phyloP scores from a whole-genome alignment of 2,888 invertebrate species.

The Stenoptilia bipunctidactyla region DNA sequence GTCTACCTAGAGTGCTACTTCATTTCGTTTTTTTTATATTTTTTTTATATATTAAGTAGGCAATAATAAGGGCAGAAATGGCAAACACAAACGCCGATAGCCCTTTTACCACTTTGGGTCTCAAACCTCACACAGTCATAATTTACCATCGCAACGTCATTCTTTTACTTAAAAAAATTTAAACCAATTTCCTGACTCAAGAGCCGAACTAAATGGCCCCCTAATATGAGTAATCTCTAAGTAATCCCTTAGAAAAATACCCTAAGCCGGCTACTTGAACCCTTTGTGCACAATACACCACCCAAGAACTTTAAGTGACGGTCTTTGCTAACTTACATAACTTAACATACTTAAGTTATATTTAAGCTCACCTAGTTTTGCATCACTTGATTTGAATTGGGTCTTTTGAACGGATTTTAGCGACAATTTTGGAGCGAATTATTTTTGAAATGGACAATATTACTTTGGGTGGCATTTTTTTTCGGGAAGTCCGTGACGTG shows the following conservation, averaged over 20 bases:
- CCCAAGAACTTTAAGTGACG: slow-evolving; percentile 34
- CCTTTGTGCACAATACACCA: slow-evolving; percentile 29
- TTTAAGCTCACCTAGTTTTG: slow-evolving; percentile 21
- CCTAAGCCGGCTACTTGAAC: slow-evolving; percentile 35
- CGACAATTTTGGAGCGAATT: slow-evolving; percentile 25
- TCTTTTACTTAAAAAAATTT: no score
- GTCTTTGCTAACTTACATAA: background rate
- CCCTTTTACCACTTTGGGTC: background rate
- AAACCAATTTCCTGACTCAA: no score
- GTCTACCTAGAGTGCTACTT: no score
- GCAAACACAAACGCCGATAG: no score
- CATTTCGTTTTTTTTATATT: no score
- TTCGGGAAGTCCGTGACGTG: no score
- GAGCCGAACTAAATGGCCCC: slow-evolving; percentile 21
- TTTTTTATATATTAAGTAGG: no score
- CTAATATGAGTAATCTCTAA: slow-evolving; percentile 41
- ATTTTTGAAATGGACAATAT: slow-evolving; percentile 14
- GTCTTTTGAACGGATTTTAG: slow-evolving; percentile 7
- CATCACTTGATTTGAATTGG: slow-evolving; percentile 20
- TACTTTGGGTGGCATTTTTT: slow-evolving; percentile 34
- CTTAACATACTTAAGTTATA: no score
- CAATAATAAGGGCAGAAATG: no score
- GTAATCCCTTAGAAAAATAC: slow-evolving; percentile 62
- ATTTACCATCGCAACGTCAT: no score
- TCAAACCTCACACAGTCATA: slow-evolving; percentile 1